Base-by-base conservation (phyloP, 2,113 vertebrate genomes). In the Scomber scombrus region DNA sequence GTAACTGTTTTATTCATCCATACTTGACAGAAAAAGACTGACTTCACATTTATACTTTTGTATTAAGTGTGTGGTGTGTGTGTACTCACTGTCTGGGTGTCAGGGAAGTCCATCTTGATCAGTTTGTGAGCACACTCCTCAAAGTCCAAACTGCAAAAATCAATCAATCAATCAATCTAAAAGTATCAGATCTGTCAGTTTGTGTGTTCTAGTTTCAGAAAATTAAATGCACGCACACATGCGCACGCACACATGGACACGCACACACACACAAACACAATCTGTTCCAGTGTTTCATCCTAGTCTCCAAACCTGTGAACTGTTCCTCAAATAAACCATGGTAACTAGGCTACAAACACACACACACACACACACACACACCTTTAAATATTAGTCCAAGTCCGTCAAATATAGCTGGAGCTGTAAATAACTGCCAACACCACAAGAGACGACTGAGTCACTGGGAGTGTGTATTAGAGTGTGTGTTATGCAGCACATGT, bases 121-220 rank as follows among this genome's bases (percentile, higher is more conserved):
- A 99, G 88, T 84, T 99, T 99, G 90, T 99, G 97, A 74, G 98
- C 97, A 45, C 98, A 99, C 93, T 99, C 98, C 92, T 99, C 98
- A 92, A 99, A 99, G 93, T 99, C 98, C 96, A 99, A 97, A 92
- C 98, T 99, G 56, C 11, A 85, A 49, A 63, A 84, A 69, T 26
- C 23, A 26, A 57, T 5, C 12, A 75, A 55, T 21, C 8, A 19
- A 49, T 66, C 15, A 50, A 52, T 57, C 5, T 40, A 58, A 60
- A 21, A 60, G n/a, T 52, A 23, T 18, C 23, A 11, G 11, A 31
- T 45, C n/a, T 21, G 23, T 49, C 55, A 62, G 40, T 26, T 69
- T 19, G 47, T 31, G 61, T 63, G 26, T 46, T 26, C 23, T 26
- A 26, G 23, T 26, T 26, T 26, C 23, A 26, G 23, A 26, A 26